Conservation (phyloP, 2,113 vertebrate genomes). For the Epinephelus lanceolatus region DNA sequence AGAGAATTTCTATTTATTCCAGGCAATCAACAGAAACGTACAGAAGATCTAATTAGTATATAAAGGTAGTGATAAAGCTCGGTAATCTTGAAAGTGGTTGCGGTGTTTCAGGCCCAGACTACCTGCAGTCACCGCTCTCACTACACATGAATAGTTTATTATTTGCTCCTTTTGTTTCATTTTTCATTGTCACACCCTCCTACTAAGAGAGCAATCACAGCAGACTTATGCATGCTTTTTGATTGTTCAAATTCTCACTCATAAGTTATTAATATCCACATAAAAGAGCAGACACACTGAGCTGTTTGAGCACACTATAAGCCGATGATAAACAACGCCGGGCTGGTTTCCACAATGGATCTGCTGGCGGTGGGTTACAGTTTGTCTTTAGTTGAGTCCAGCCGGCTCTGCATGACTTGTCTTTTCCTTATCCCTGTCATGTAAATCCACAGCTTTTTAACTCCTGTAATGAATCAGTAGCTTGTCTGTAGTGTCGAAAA, state of each 20-base stretch:
- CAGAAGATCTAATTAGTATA: slow-evolving; percentile 8
- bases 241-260: slow-evolving; percentile 40
- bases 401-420: slow-evolving; percentile 1
- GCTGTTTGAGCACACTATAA: slow-evolving; percentile 23
- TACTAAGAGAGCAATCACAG: slow-evolving; percentile 32
- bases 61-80: slow-evolving; percentile 11
- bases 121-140: slow-evolving; percentile 2
- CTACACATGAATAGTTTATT: slow-evolving; percentile 36
- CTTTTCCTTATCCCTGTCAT: slow-evolving; percentile 12
- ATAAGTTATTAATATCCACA: slow-evolving; percentile 48
- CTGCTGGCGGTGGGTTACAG: background rate
- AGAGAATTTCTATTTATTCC: background rate
- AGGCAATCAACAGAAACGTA: slow-evolving; percentile 21
- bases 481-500: slow-evolving; percentile 6
- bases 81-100: slow-evolving; percentile 12
- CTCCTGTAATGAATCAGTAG: slow-evolving; percentile 40
- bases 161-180: slow-evolving; percentile 46
- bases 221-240: slow-evolving; percentile 20
- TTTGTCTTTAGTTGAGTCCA: slow-evolving; percentile 18
- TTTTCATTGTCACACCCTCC: slow-evolving; percentile 33
- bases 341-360: slow-evolving; percentile 23
- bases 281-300: slow-evolving; percentile 11
- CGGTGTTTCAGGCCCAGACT: background rate
- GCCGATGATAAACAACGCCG: slow-evolving; percentile 15
- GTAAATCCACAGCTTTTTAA: slow-evolving; percentile 32